Base-by-base conservation (phyloP, 1,140 invertebrate species). In the Drosophila kohkoa region DNA sequence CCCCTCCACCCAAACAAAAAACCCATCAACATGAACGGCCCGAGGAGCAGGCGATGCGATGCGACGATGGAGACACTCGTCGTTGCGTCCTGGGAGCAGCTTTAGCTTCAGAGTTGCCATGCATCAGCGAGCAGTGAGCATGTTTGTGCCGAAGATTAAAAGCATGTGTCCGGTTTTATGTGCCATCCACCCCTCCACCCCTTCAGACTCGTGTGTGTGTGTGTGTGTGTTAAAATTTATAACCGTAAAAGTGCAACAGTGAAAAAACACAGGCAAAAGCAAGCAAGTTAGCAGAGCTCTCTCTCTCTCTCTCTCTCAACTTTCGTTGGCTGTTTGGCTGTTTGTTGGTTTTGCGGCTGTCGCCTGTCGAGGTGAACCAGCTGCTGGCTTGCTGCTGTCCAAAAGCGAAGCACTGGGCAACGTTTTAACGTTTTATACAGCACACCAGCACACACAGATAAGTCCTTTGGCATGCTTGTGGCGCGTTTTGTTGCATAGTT, bases 131-230 rank as follows among this genome's bases (percentile, higher is more conserved):
- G 81, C 81, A 76, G 86, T 89, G 85, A 90, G 85, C 86, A 90
- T 90, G 86, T 89, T 89, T 89, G 86, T 72, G 75, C 81, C 79
- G 81, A 89, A 89, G 85, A 89, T 89, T 89, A 89, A 89, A 89
- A 89, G 86, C 85, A 89, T 89, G 86, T 89, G 85, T 89, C 85
- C 85, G 85, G 86, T 90, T 89, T 89, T 90, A 85, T 90, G 75
- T 76, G 76, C 75, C 62, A 60, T 62, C 52, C 38, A 13, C 43
- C 10, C 45, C 2, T 25, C 35, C 20, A 5, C 63, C 16, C 35
- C 25, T 7, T 13, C 30, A 28, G 11, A n/a, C 49, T 46, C 52
- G 16, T 63, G 35, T 59, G 20, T 13, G 5, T 38, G 51, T 67
- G 59, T 76, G 63, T 80, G 69, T 54, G 76, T 80, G 80, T 74